Evolutionary conservation across 2,888 invertebrate genomes (phyloP), one percentile per base, ranked within the genome.

Genomic region (Charanyca ferruginea): DNA sequence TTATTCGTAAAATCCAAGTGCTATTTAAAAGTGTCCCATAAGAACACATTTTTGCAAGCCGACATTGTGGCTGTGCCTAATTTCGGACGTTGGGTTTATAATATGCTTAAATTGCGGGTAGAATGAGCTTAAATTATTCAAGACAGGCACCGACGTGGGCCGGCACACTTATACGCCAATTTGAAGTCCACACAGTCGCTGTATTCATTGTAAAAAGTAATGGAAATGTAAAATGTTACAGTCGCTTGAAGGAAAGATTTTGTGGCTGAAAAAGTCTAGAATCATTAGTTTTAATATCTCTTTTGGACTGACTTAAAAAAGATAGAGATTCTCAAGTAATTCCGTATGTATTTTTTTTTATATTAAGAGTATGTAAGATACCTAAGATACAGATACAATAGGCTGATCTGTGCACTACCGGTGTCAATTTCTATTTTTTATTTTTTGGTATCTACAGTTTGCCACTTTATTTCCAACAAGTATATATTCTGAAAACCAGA

Each of bases 81-180:
- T 74, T 86, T 84, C 66, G 76, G 69, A 72, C 75, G 55, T 78
- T 77, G 82, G 83, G 79, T 80, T 88, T 87, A 89, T 89, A 89
- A 90, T 90, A 90, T 88, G 88, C 84, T 83, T 86, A 87, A 89
- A 90, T 91, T 88, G 81, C 53, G 83, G 69, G 76, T 65, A 70
- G 72, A 66, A 72, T 69, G 59, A 57, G 71, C 60, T 76, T 83
- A 83, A 85, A 85, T 86, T 86, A 87, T 87, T 87, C 87, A 84
- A 83, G 81, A 83, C 83, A 78, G 78, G 79, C 70, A 65, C 67
- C 25, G 35, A 52, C 58, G 66, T 61, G 79, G 70, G 55, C 52
- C 62, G 57, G 54, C 62, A 74, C 70, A 79, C 73, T 83, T 80
- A 83, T 62, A 72, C 79, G 64, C 58, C 72, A 65, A 80, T 80